Percentiles rank a stretch among this genome's conserved stretches.
phyloP scores from a whole-genome alignment of 2,113 vertebrate species.

The Xenopus laevis region DNA sequence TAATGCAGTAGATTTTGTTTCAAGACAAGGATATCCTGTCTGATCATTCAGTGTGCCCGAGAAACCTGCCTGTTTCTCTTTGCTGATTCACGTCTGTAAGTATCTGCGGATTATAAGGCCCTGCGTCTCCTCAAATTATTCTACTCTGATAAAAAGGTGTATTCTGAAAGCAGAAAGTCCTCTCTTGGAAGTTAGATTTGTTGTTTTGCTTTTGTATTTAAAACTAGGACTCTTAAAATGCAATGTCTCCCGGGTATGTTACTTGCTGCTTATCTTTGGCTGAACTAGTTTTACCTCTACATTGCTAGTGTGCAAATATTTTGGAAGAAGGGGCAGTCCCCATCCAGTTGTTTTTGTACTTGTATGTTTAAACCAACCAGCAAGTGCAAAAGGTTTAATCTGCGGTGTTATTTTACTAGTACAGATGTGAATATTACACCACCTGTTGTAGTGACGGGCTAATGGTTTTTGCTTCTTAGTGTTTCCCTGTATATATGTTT shows the following conservation, averaged over 20 bases:
- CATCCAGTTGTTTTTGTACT: no score
- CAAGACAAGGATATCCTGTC: conserved; percentile 35
- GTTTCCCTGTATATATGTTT: no score
- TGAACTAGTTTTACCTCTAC: no score
- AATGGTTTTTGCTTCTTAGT: no score
- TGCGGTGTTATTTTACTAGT: no score
- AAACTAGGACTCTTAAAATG: neutral
- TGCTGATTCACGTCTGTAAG: conserved; percentile 37
- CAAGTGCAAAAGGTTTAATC: no score
- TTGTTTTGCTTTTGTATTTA: neutral
- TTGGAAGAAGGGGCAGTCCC: no score
- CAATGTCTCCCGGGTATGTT: neutral
- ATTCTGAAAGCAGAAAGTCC: neutral
- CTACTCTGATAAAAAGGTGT: neutral
- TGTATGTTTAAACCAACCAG: no score
- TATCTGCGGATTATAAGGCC: conserved; percentile 14
- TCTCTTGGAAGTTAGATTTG: neutral
- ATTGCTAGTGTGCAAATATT: no score
- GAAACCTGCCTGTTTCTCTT: conserved; percentile 35
- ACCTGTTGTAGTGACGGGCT: no score
- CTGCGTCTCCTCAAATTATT: conserved; percentile 4
- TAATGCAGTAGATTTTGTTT: conserved; percentile 39
- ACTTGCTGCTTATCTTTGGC: no score
- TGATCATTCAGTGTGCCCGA: conserved; percentile 17
- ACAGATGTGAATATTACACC: no score